phyloP scores from a whole-genome alignment of 2,888 invertebrate genomes.

The Agonum fuliginosum region DNA sequence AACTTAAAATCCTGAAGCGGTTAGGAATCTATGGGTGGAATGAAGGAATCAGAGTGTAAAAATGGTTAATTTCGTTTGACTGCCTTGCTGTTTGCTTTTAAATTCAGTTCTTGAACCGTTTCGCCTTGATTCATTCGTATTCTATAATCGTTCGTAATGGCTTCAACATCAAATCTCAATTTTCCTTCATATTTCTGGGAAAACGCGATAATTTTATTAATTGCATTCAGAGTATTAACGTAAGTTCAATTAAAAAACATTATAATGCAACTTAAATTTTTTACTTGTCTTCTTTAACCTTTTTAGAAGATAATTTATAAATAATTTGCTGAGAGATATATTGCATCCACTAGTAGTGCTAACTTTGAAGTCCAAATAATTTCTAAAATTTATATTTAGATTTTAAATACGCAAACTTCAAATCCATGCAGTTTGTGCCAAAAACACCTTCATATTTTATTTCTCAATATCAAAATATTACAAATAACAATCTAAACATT shows the following conservation, averaged over 20 bases:
- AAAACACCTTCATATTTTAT: conserved; percentile 5
- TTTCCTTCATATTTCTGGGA: conserved; percentile 25
- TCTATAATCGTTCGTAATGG: not conserved
- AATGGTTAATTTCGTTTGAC: no score
- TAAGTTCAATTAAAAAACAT: not conserved
- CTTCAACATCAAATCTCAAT: conserved; percentile 41
- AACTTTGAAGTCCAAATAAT: conserved; percentile 29
- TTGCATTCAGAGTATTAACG: not conserved
- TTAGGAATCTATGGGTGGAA: no score
- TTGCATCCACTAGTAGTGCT: conserved; percentile 11
- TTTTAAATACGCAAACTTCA: conserved; percentile 32
- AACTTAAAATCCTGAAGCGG: no score
- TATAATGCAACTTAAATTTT: not conserved
- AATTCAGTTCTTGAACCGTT: conserved; percentile 11
- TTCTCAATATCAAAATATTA: conserved; percentile 7
- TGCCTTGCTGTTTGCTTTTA: no score
- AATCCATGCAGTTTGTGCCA: conserved; percentile 14
- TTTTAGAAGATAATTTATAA: not conserved
- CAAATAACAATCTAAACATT: no score
- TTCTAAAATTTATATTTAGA: conserved; percentile 49
- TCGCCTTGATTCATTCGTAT: not conserved
- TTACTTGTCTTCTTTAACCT: not conserved
- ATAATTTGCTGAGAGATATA: conserved; percentile 32
- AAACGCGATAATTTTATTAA: conserved; percentile 43
- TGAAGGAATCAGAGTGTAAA: no score